Evolutionary conservation across 2,888 invertebrate species (phyloP).

Genomic region (Macrosiphum euphorbiae): DNA sequence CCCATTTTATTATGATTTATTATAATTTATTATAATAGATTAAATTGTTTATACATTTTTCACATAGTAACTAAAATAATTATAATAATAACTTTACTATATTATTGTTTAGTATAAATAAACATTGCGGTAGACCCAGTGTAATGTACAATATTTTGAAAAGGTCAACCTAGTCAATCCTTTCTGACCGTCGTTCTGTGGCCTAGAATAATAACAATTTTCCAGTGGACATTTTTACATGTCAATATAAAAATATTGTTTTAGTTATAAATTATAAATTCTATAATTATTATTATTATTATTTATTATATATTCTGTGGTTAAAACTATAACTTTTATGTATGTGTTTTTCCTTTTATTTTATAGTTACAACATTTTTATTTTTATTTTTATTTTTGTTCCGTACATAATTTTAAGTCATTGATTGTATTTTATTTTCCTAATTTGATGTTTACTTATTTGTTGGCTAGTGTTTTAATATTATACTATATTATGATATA

Average conservation of each 20-base stretch:
- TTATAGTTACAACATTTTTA: slow-evolving; percentile 32
- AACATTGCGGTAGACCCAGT: not conserved
- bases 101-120: slow-evolving; percentile 48
- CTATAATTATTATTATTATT: slow-evolving; percentile 7
- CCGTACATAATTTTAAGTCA: slow-evolving; percentile 50
- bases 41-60: slow-evolving; percentile 41
- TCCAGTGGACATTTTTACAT: slow-evolving; percentile 12
- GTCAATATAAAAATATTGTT: slow-evolving; percentile 27
- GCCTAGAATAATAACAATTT: slow-evolving; percentile 29
- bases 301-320: not conserved
- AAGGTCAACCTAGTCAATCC: slow-evolving; percentile 63
- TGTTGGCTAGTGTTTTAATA: slow-evolving; percentile 64
- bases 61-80: slow-evolving; percentile 44
- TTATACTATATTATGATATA: slow-evolving; percentile 39
- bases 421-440: slow-evolving; percentile 57
- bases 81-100: not conserved
- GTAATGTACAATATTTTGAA: slow-evolving; percentile 31
- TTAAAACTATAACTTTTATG: slow-evolving; percentile 26
- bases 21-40: not conserved
- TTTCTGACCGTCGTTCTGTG: slow-evolving; percentile 35
- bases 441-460: slow-evolving; percentile 63
- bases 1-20: not conserved
- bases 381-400: slow-evolving; percentile 41
- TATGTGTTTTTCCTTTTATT: slow-evolving; percentile 47
- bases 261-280: slow-evolving; percentile 33